Conservation (phyloP, 2,888 invertebrate species). For the Homarus gammarus region DNA sequence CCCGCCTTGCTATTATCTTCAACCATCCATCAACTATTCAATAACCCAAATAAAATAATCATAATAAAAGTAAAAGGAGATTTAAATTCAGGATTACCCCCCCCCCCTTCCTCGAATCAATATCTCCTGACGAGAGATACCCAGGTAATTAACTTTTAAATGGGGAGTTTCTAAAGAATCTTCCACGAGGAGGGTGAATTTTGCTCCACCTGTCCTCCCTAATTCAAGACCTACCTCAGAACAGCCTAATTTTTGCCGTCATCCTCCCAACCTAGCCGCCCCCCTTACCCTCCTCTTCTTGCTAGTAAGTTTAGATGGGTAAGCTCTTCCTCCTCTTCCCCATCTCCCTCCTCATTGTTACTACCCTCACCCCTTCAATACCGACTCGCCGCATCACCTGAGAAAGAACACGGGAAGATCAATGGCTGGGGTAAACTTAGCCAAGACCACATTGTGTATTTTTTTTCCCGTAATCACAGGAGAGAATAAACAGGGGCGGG, state of each 20-base stretch:
- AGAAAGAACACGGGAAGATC: background rate
- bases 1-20: background rate
- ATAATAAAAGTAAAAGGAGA: background rate
- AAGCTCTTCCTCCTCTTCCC: background rate
- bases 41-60: too few species aligned
- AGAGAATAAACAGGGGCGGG: background rate
- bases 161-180: slow-evolving; percentile 11
- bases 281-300: too few species aligned
- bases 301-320: background rate
- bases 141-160: background rate
- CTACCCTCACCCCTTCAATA: background rate
- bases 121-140: slow-evolving; percentile 20
- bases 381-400: background rate
- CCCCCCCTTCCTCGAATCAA: background rate
- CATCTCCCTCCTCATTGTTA: background rate
- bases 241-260: background rate
- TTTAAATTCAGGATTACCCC: background rate
- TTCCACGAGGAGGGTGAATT: background rate
- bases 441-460: background rate
- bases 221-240: background rate
- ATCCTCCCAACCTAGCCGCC: background rate
- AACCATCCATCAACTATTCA: background rate
- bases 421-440: background rate
- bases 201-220: background rate
- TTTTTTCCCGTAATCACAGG: background rate